Percentiles rank a stretch among this genome's conserved stretches.
phyloP scores from a whole-genome alignment of 1,140 invertebrate genomes.

The Bombus superbus region DNA sequence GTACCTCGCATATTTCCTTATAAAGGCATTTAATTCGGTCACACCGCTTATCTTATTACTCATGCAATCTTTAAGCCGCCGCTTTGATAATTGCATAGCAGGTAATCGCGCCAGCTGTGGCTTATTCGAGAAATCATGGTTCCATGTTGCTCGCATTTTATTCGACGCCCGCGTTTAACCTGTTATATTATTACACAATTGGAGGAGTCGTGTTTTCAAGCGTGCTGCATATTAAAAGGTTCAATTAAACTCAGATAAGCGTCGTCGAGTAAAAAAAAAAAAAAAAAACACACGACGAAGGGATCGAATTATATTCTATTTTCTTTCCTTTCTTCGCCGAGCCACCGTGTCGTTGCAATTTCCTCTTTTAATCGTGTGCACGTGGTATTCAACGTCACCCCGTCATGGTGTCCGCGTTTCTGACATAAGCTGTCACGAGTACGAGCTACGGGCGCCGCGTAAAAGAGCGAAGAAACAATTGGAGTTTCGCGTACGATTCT shows the following conservation, averaged over 20 bases:
- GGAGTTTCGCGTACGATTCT: conserved; percentile 40
- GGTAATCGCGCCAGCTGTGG: conserved; percentile 1
- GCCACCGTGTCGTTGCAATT: neutral
- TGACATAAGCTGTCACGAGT: conserved; percentile 38
- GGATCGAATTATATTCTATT: neutral
- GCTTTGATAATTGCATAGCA: conserved; percentile 45
- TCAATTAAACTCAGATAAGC: neutral
- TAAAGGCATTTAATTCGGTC: conserved; percentile 43
- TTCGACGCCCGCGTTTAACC: neutral
- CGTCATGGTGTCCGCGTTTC: conserved; percentile 48
- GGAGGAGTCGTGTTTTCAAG: neutral
- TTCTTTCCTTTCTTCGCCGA: neutral
- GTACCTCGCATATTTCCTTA: conserved; percentile 25
- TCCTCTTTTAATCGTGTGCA: neutral
- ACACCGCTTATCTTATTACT: conserved; percentile 42
- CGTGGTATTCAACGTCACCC: neutral
- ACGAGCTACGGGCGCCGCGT: conserved; percentile 25
- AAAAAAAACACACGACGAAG: neutral
- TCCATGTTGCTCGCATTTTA: neutral
- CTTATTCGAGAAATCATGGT: conserved; percentile 14
- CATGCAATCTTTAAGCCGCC: conserved; percentile 33
- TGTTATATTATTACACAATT: neutral
- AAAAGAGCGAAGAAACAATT: conserved; percentile 55
- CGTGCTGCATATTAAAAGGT: neutral
- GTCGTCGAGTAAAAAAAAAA: neutral